Base-by-base conservation (phyloP, 2,797 vertebrate genomes). In the Podargus strigoides region DNA sequence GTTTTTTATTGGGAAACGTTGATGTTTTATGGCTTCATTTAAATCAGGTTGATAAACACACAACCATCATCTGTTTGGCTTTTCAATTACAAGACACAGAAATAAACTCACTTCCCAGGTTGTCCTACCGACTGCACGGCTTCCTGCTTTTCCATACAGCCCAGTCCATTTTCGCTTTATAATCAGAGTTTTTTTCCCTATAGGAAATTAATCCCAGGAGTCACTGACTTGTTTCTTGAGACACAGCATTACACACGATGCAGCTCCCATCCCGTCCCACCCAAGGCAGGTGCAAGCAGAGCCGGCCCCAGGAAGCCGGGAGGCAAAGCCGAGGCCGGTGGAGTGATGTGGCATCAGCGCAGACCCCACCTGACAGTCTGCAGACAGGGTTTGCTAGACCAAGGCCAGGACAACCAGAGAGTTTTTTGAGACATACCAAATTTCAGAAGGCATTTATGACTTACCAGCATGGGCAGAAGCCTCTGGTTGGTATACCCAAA, bases 221-320 rank as follows among this genome's bases (percentile, higher is more conserved):
- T 30, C 63, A 53, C 44, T 3, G 3, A 63, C 39, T 55, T 6
- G 14, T 62, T 60, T 32, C 74, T 52, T 1, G 1, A 39, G 56
- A 32, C 1, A 0, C 44, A 32, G 19, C 18, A 5, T 30, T 26
- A 26, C 22, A 42, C n/a, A 27, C 0, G 0, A 37, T 4, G 22
- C 6, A 8, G 1, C 70, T 60, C 36, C 58, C n/a, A 34, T 5
- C 36, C 46, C 23, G 58, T 12, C 32, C 24, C 9, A 1, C 23
- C 7, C 16, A 50, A 12, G 68, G 44, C 23, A 6, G 15, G 42
- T 5, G 12, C 1, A 6, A 63, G 75, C 56, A 39, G 47, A 73
- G 53, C 30, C 3, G 0, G 26, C 11, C 34, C 14, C 50, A 30
- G 41, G 41, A 69, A 36, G 37, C 34, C 3, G 2, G 30, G 0